Evolutionary conservation across 2,888 invertebrate genomes (phyloP).

Genomic region (Minunthozetes semirufus): DNA sequence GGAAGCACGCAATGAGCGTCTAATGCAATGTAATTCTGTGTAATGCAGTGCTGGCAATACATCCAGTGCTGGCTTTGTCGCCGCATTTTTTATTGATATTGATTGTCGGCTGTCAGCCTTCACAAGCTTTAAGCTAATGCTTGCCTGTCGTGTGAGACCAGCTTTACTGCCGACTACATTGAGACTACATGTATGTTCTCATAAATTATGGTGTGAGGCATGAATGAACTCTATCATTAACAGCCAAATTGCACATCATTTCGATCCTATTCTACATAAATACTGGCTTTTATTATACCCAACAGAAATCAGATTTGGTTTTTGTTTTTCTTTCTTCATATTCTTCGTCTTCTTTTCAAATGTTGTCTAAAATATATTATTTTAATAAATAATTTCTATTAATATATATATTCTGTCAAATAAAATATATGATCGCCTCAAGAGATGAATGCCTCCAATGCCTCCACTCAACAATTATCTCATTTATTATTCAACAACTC

Average conservation of each 20-base stretch:
- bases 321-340: neutral
- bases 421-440: neutral
- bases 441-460: neutral
- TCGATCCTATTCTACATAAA: neutral
- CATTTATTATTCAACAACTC: neutral
- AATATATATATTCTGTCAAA: neutral
- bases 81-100: slow-evolving; percentile 22
- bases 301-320: neutral
- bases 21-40: neutral
- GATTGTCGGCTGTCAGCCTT: neutral
- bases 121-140: neutral
- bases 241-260: neutral
- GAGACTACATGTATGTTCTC: neutral
- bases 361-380: too few relatives aligned
- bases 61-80: neutral
- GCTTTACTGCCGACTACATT: neutral
- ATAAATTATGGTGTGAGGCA: neutral
- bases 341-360: neutral
- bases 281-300: neutral
- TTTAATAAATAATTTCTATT: neutral
- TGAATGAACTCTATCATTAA: slow-evolving; percentile 4
- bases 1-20: neutral
- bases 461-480: neutral
- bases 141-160: neutral
- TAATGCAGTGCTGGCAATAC: too few relatives aligned